Percentiles rank a stretch among this genome's conserved stretches.
Evolutionary conservation across 1,140 invertebrate species (phyloP).

Genomic region (Caenorhabditis tropicalis): DNA sequence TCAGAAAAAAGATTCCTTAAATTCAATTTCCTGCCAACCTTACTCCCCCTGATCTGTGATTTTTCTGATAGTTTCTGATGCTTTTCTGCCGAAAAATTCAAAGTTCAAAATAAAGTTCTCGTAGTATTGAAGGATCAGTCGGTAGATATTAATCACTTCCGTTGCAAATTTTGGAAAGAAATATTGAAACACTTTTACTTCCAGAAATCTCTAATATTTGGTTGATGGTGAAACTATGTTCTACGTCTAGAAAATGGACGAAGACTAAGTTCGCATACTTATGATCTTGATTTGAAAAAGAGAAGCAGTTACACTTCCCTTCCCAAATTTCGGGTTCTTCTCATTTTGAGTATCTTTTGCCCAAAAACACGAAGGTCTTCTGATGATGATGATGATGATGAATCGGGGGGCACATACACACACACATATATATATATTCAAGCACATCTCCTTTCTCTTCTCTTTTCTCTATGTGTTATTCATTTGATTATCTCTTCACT

Average conservation of each 20-base stretch:
- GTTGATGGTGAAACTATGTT: no score
- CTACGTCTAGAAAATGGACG: no score
- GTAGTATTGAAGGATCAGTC: no score
- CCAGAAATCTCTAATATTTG: no score
- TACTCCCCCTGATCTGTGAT: background rate
- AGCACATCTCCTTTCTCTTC: slow-evolving; percentile 20
- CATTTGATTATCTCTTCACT: slow-evolving; percentile 42
- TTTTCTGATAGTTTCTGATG: background rate
- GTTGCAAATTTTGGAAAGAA: no score
- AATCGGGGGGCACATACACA: slow-evolving; percentile 18
- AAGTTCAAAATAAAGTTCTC: no score
- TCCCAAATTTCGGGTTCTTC: background rate
- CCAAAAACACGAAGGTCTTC: slow-evolving; percentile 37
- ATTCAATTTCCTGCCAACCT: background rate
- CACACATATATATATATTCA: slow-evolving; percentile 16
- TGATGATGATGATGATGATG: slow-evolving; percentile 33
- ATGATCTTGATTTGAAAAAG: no score
- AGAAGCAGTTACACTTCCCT: background rate
- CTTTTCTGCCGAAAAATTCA: background rate
- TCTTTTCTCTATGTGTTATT: slow-evolving; percentile 31
- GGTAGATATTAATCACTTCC: no score
- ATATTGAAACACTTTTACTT: no score
- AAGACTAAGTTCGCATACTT: no score
- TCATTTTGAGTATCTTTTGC: slow-evolving; percentile 1
- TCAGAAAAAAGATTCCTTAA: background rate